Conservation (phyloP, 2,113 vertebrate genomes). For the Cynocephalus volans region DNA sequence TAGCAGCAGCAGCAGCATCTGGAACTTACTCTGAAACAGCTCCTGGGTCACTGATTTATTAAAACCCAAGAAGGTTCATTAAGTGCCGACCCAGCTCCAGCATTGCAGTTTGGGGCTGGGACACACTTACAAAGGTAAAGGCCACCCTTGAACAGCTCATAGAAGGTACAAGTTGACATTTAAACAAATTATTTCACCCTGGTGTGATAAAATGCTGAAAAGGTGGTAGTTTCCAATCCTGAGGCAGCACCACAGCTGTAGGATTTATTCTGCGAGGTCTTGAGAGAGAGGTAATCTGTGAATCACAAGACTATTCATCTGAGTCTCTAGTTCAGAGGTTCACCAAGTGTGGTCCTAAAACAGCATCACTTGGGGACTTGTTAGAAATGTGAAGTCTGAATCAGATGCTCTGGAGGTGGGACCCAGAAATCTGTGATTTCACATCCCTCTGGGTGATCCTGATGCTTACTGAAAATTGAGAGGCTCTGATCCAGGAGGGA, state of each 20-base stretch:
- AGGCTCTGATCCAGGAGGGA: too few relatives aligned
- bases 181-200: not conserved
- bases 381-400: not conserved
- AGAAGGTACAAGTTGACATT: not conserved
- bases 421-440: not conserved
- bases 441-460: too few relatives aligned
- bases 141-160: not conserved
- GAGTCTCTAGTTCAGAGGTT: not conserved
- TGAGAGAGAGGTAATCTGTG: rapidly evolving
- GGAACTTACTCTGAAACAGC: not conserved
- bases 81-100: rapidly evolving
- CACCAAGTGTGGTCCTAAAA: too few relatives aligned
- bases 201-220: not conserved
- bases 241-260: not conserved
- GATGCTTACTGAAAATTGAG: not conserved
- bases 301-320: rapidly evolving
- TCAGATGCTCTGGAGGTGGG: not conserved
- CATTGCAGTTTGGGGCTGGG: not conserved
- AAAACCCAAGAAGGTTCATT: not conserved
- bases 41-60: not conserved
- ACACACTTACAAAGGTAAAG: not conserved
- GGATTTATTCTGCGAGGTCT: not conserved
- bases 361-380: too few relatives aligned
- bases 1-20: not conserved
- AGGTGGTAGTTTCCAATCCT: not conserved